Evolutionary conservation across 2,888 invertebrate genomes (phyloP).

Genomic region (Celastrina argiolus): DNA sequence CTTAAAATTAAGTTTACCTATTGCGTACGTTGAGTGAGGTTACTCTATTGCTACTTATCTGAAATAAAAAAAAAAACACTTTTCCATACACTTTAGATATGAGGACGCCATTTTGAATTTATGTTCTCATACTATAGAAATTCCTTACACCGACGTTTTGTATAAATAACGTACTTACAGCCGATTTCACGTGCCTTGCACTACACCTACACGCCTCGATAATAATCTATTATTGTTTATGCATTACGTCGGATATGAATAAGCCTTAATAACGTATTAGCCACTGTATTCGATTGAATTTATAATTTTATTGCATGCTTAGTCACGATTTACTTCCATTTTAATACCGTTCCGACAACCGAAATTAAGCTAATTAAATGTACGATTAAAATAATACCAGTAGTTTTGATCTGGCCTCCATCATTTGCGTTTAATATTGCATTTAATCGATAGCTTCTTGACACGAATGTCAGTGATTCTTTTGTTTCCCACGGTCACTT

Average conservation of each 20-base stretch:
- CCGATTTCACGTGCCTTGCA: conserved; percentile 23
- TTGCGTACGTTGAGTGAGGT: too few relatives aligned
- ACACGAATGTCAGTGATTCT: background rate
- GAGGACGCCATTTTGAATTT: background rate
- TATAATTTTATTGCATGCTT: conserved; percentile 54
- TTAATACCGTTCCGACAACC: conserved; percentile 32
- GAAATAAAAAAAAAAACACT: too few relatives aligned
- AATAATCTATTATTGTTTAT: conserved; percentile 39
- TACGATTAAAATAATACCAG: conserved; percentile 25
- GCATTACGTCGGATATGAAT: conserved; percentile 47
- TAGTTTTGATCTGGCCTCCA: conserved; percentile 20
- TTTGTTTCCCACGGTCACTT: conserved; percentile 24
- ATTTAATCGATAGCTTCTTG: conserved; percentile 17
- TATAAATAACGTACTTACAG: conserved; percentile 17
- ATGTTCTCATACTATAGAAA: background rate
- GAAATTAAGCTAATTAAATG: conserved; percentile 32
- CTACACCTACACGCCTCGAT: conserved; percentile 34
- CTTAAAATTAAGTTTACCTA: too few relatives aligned
- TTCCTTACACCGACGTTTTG: conserved; percentile 12
- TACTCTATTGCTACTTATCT: too few relatives aligned
- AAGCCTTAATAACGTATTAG: conserved; percentile 55
- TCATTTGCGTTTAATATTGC: conserved; percentile 21
- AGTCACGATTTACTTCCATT: conserved; percentile 61
- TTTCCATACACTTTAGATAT: background rate
- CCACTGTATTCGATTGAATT: conserved; percentile 52